Conservation (phyloP, 2,888 invertebrate species). For the Apeira syringaria region DNA sequence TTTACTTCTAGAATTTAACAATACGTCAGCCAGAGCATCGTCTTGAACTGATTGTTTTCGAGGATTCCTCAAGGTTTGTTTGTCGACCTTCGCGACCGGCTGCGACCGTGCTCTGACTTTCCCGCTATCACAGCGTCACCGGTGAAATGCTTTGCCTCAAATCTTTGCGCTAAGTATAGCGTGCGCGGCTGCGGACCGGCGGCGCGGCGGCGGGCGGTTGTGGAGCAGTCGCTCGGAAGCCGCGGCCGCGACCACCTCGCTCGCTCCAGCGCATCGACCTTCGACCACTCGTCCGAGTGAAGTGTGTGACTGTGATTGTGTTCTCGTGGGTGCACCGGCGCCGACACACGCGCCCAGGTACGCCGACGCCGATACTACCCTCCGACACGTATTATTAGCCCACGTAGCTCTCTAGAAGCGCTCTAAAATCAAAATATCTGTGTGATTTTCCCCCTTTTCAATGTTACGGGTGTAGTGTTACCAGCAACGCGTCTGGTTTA, state of each 20-base stretch:
- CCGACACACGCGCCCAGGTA: conserved; percentile 52
- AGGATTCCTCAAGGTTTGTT: conserved; percentile 58
- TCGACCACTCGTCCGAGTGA: conserved; percentile 79
- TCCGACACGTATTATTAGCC: conserved; percentile 45
- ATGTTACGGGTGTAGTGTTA: conserved; percentile 76
- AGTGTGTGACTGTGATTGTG: conserved; percentile 80
- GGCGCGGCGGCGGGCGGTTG: no score
- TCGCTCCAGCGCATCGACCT: conserved; percentile 72
- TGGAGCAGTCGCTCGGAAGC: conserved; percentile 76
- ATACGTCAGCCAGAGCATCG: background rate
- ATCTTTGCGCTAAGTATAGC: conserved; percentile 67
- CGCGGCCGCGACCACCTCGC: conserved; percentile 77
- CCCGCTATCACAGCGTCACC: conserved; percentile 43
- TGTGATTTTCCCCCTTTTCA: conserved; percentile 52
- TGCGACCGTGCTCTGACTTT: conserved; percentile 49
- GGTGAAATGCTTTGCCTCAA: conserved; percentile 63
- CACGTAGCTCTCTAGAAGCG: conserved; percentile 38
- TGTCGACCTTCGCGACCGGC: conserved; percentile 60
- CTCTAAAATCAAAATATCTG: conserved; percentile 43
- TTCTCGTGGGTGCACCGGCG: conserved; percentile 54
- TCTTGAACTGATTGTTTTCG: conserved; percentile 1
- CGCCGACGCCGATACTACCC: conserved; percentile 36
- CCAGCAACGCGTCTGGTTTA: conserved; percentile 72
- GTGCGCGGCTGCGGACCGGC: conserved; percentile 47
- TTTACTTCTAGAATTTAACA: no score